These are phyloP conservation scores for Bradypus variegatus DNA, from an alignment of 2,797 vertebrate genomes.

Conservation along the genomic window DNA sequence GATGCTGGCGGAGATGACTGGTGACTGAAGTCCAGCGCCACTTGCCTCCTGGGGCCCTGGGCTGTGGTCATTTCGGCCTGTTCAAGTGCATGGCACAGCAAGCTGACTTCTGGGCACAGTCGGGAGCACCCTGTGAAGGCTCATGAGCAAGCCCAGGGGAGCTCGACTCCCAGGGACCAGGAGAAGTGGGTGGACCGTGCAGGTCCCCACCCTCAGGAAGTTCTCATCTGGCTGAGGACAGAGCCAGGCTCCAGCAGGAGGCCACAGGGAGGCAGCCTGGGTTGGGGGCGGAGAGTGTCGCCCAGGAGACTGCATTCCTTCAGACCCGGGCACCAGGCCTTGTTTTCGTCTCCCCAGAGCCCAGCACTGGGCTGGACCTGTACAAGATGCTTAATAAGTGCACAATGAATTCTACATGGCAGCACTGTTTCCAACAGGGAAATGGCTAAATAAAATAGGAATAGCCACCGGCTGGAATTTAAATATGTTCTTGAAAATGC, in stretches of 20 bases:
- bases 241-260: too few species aligned
- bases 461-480: background rate
- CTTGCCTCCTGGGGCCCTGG: background rate
- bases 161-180: background rate
- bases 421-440: background rate
- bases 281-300: background rate
- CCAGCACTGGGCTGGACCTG: background rate
- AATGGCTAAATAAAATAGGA: background rate
- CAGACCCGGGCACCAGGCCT: background rate
- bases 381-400: too few species aligned
- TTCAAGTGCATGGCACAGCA: background rate
- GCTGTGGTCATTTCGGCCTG: background rate
- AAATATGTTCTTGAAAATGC: background rate
- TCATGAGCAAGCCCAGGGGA: fast-evolving
- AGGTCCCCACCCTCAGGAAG: background rate
- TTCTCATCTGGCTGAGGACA: too few species aligned
- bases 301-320: background rate
- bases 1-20: background rate
- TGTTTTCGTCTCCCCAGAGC: background rate
- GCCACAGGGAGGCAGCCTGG: background rate
- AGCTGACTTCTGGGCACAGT: too few species aligned
- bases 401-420: background rate
- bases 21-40: background rate
- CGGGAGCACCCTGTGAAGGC: background rate
- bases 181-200: background rate